Base-by-base conservation (phyloP, 2,797 vertebrate species). In the Parotocinclus haroldoi region DNA sequence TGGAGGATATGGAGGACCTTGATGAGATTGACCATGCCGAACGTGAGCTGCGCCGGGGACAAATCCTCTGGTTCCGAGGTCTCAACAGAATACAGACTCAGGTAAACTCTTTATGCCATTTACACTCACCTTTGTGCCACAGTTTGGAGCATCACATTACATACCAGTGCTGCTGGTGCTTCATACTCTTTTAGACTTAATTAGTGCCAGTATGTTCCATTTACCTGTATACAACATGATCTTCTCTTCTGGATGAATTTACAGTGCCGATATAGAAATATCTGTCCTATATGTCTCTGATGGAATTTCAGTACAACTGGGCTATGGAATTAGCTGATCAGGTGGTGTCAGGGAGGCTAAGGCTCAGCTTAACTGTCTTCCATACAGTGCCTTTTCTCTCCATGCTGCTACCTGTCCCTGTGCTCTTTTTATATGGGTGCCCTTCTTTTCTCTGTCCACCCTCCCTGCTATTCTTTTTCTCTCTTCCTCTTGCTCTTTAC, bases 11-110 rank as follows among this genome's bases (percentile, higher is more conserved):
- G 71, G 96, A 98, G 0, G 97, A 99, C 53, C 92, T 92, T 70
- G 96, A 99, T 0, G 97, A 99, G 83, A 99, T 99, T 0, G 97
- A 99, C 86, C 96, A 99, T 1, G 97, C 96, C 0, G 97, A 99
- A 78, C 90, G 97, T 50, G 97, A 99, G 83, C 86, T 99, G 13
- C 95, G 97, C 56, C 93, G 96, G 45, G 97, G 97, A 73, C 97
- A 99, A 87, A 99, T 99, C 85, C 93, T 99, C 81, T 99, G 97
- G 97, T 99, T 99, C 93, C 90, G 97, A 85, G 97, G 96, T 78
- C 94, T 99, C 80, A 99, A 99, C 89, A 93, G 97, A 85, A 99
- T 99, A 86, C 97, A 99, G 78, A 99, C 96, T 78, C 96, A 99
- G 97, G 97, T 99, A 96, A 91, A 80, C 75, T 81, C 68, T 83